Evolutionary conservation across 1,140 invertebrate species (phyloP).

Genomic region (Bombus haemorrhoidalis): DNA sequence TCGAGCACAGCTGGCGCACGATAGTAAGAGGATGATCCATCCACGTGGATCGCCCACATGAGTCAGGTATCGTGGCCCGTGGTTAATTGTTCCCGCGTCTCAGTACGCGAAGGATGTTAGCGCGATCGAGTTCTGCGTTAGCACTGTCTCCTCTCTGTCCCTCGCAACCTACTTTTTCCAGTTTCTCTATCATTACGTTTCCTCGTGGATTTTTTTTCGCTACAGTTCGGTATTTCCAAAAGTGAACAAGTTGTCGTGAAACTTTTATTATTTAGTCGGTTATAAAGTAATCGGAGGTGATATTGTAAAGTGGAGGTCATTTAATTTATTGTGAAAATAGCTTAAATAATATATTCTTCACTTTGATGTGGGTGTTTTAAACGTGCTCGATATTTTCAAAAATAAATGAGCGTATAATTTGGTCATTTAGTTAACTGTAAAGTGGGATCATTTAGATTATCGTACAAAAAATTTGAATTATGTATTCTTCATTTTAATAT

Average conservation of each 20-base stretch:
- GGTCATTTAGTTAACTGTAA: too few relatives aligned
- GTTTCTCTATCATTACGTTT: neutral
- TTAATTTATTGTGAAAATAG: too few relatives aligned
- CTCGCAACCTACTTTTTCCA: neutral
- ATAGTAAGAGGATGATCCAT: conserved; percentile 15
- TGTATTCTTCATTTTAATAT: too few relatives aligned
- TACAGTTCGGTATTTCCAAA: neutral
- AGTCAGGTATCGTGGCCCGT: conserved; percentile 56
- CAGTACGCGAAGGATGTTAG: conserved; percentile 60
- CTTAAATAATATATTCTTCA: too few relatives aligned
- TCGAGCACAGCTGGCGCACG: conserved; percentile 24
- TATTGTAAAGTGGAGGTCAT: too few relatives aligned
- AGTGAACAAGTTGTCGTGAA: neutral
- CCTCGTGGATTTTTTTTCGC: too few relatives aligned
- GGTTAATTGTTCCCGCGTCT: conserved; percentile 58
- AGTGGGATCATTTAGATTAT: too few relatives aligned
- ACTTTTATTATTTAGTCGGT: neutral
- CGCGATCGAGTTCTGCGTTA: conserved; percentile 27
- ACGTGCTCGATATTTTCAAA: too few relatives aligned
- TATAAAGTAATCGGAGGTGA: too few relatives aligned
- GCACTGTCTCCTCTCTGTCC: neutral
- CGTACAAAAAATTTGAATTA: too few relatives aligned
- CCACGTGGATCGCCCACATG: conserved; percentile 63
- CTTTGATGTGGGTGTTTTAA: too few relatives aligned
- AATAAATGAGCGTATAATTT: too few relatives aligned